Evolutionary conservation across 2,797 vertebrate species (phyloP), one percentile per base, ranked within the genome.

Genomic region (Syngnathus rostellatus): DNA sequence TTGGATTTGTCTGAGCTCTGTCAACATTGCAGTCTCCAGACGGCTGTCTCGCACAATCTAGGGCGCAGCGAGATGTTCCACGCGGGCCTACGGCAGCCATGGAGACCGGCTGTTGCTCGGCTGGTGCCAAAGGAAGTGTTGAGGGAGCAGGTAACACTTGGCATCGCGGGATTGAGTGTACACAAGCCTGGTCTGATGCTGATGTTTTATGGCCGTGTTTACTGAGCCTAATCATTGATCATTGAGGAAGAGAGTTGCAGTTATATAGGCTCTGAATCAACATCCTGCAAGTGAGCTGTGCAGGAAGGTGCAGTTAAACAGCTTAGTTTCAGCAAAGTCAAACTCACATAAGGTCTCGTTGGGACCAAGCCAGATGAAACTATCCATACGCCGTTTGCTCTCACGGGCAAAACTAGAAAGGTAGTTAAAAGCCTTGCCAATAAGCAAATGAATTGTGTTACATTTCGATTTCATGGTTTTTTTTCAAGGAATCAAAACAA

Each of bases 21-120:
- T 88, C 86, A 91, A 92, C 85, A 91, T 41, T 46, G 73, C 63
- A 61, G 72, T 79, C 81, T 81, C 81, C 69, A 77, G 77, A 76
- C 74, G 12, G 74, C 41, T n/a, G 60, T 71, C 74, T 65, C 45
- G 54, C 38, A 43, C 58, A 43, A 16, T 12, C 14, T 8, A 8
- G n/a, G n/a, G 25, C 65, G 73, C 67, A 57, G 25, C 41, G 19
- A 39, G 72, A 57, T 23, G 64, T 25, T 2, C 72, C 65, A 53
- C 65, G 48, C 41, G 5, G 64, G 73, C 76, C 67, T 40, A 21
- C 8, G 62, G 85, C 67, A 69, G 75, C 72, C 72, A 83, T 83
- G 82, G 86, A 76, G 74, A 86, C 79, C 80, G 80, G 81, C 81
- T 81, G 77, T 68, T 86, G 68, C 50, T 64, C 12, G 53, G 66